These are phyloP conservation scores for Dasypolia templi DNA, from an alignment of 2,888 invertebrate genomes.

Conservation along the genomic window DNA sequence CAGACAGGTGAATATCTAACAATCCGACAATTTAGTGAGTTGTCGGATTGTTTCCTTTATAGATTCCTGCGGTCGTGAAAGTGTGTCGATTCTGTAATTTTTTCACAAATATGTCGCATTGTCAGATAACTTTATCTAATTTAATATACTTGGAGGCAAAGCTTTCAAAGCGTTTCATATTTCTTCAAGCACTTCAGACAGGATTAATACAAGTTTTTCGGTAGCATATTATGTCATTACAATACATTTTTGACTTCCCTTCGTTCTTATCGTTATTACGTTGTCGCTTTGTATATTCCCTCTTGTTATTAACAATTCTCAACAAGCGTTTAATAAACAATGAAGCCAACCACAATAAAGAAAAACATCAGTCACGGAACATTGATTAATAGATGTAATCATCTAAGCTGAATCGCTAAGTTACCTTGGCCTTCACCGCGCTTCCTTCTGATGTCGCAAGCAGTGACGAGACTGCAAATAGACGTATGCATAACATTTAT, in stretches of 20 bases:
- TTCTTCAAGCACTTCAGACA: background rate
- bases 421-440: slow-evolving; percentile 45
- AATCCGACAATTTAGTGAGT: background rate
- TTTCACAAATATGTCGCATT: too few species aligned
- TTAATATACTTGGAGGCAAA: background rate
- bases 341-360: slow-evolving; percentile 8
- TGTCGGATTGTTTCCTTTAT: background rate
- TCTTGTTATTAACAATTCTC: background rate
- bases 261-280: too few species aligned
- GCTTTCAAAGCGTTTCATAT: background rate
- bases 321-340: slow-evolving; percentile 20
- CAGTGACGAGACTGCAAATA: slow-evolving; percentile 18
- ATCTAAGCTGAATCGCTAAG: slow-evolving; percentile 28
- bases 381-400: slow-evolving; percentile 52
- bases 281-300: background rate
- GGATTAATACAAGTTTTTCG: background rate
- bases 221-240: background rate
- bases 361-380: slow-evolving; percentile 41
- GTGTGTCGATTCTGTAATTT: too few species aligned
- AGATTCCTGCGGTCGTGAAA: background rate
- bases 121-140: too few species aligned
- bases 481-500: background rate
- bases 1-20: background rate
- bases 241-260: background rate
- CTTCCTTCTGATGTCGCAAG: slow-evolving; percentile 39